Evolutionary conservation across 2,113 vertebrate species (phyloP), one percentile per base, ranked within the genome.

Genomic region (Callopanchax toddi): DNA sequence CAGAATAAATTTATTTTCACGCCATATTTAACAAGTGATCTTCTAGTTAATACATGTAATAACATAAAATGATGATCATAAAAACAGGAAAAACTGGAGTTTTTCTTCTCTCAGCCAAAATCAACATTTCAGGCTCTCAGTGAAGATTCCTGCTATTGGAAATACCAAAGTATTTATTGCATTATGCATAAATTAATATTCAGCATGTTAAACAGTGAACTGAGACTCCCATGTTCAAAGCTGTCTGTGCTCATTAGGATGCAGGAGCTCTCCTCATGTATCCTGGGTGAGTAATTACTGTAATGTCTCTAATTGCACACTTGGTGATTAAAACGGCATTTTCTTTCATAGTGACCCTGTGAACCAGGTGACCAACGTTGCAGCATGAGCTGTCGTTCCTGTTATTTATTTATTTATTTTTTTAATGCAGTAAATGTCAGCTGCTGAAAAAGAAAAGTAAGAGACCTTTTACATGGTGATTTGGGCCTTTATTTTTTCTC

Each of bases 221-320:
- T 23, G 40, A 68, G 32, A 51, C 46, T 51, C 13, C 39, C 36
- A 32, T 66, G 65, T 72, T 85, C 65, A 72, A 59, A 73, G 63
- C 58, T 34, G 75, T 44, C 74, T 21, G 17, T 56, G 57, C 55
- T 79, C 67, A 82, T 77, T 76, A 80, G 46, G 60, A 49, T 72
- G 76, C 74, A 51, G 21, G 42, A 67, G 62, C 55, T 77, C 40
- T 57, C 15, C 66, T 63, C 15, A 13, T 68, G 62, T 48, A 55
- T 71, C 58, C 55, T 40, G 36, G 57, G 32, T 71, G 73, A 67
- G 60, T 75, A 67, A 82, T 86, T 82, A 72, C 45, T 59, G 25
- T 61, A 73, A 76, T 61, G 51, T 49, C 43, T 73, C 50, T 63
- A 81, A 76, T 79, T 67, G 66, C 49, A 66, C 69, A 62, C 58